Evolutionary conservation across 2,797 vertebrate species (phyloP), one percentile per base, ranked within the genome.

Genomic region (Tragelaphus eurycerus): DNA sequence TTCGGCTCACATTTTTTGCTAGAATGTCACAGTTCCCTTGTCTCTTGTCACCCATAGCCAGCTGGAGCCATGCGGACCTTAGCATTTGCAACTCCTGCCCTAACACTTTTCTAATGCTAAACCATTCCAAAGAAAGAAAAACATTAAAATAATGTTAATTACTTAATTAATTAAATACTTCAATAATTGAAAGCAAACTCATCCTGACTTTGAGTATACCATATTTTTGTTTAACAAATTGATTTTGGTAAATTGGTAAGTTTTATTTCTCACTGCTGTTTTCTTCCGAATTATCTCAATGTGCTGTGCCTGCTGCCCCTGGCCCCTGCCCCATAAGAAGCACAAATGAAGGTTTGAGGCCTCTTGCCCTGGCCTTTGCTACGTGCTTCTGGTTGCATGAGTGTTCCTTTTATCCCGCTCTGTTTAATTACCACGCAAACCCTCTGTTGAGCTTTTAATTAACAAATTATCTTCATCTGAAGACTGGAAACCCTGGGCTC

Each of bases 361-460:
- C 86, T 96, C 83, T 89, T 29, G 34, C 96, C 74, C 90, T 87
- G 71, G 89, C 86, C 78, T 85, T 74, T 1, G 6, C 76, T 14
- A 7, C 29, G 7, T 14, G 67, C 95, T 97, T 50, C 84, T 92
- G 90, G 96, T 97, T 78, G 95, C 95, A 95, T 96, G 98, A 98
- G 96, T 96, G 92, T 55, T 17, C 6, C 1, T 98, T 98, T 98
- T 97, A 98, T 97, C 95, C 98, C 13, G 60, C 98, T 97, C 90
- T 95, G 27, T 97, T 94, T 97, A 98, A 98, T 98, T 98, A 98
- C 95, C 97, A 96, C 59, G 46, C 94, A 97, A 97, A 96, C 59
- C 94, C 97, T 99, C 97, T 96, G 98, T 90, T 98, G 97, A 98
- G 98, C 96, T 98, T 98, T 97, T 99, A 99, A 98, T 99, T 99